These are phyloP conservation scores for Ophthalmolycus amberensis DNA, from an alignment of 2,113 vertebrate genomes.

Conservation along the genomic window DNA sequence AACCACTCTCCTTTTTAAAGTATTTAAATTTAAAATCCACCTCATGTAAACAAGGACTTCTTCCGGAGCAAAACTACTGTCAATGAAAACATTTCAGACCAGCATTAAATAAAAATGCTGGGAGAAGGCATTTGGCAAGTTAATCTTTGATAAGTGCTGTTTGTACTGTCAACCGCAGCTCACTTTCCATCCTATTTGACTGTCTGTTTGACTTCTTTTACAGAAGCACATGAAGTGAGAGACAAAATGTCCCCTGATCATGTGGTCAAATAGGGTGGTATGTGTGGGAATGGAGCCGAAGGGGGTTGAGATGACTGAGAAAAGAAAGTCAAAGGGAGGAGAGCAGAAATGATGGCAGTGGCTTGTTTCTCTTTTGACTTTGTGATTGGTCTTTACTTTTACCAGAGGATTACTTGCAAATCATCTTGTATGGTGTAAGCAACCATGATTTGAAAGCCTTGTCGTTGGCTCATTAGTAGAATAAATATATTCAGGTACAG, in stretches of 20 bases:
- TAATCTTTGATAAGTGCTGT: slow-evolving; percentile 59
- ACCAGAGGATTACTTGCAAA: neutral
- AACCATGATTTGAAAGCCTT: neutral
- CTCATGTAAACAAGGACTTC: slow-evolving; percentile 12
- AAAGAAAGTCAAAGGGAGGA: slow-evolving; percentile 16
- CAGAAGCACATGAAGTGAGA: slow-evolving; percentile 18
- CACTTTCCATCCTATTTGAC: slow-evolving; percentile 38
- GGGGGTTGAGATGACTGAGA: slow-evolving; percentile 2
- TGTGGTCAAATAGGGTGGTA: slow-evolving; percentile 9
- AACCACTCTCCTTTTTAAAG: slow-evolving; percentile 18
- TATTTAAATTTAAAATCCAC: slow-evolving; percentile 31
- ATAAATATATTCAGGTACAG: slow-evolving; percentile 11
- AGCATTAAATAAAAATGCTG: slow-evolving; percentile 43
- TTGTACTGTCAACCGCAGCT: slow-evolving; percentile 32
- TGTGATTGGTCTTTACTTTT: slow-evolving; percentile 2
- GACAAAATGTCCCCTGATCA: slow-evolving; percentile 28
- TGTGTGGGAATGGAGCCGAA: slow-evolving; percentile 1
- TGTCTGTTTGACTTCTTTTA: slow-evolving; percentile 57
- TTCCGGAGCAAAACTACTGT: slow-evolving; percentile 28
- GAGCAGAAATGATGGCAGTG: neutral
- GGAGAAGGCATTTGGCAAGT: slow-evolving; percentile 32
- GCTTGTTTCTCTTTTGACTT: slow-evolving; percentile 10
- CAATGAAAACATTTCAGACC: slow-evolving; percentile 41
- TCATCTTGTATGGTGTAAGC: neutral
- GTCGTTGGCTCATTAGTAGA: neutral